Base-by-base conservation (phyloP, 1,140 invertebrate species). In the Zaprionus capensis region DNA sequence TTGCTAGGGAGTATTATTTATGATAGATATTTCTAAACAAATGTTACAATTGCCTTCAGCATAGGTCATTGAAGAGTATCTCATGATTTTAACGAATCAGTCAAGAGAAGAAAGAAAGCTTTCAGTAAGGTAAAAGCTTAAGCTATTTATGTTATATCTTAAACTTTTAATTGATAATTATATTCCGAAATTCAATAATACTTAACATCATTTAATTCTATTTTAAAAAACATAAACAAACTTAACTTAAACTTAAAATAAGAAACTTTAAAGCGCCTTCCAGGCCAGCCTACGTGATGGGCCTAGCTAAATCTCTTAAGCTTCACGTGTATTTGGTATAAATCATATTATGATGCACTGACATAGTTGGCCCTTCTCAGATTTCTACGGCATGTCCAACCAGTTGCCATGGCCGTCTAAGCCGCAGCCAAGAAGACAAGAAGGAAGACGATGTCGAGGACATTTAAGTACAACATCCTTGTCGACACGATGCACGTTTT, bases 401-500 rank as follows among this genome's bases (percentile, higher is more conserved):
- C 55, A 62, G 65, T 74, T 74, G 59, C 41, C 41, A 63, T 57
- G 46, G 41, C n/a, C 72, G 36, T 55, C 49, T 62, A 62, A 69
- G 58, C 38, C 65, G 17, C 36, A 6, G 26, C 38, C 26, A 15
- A 15, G 4, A 26, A 26, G 31, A 34, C 31, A 34, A 17, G 17
- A 38, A 62, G 20, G 14, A 20, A 41, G 70, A 65, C 62, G 28
- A 56, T 59, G 41, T 64, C 38, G 66, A 64, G 72, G 66, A 74
- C 57, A 74, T 44, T 62, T 44, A 55, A 76, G 57, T 68, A 66
- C 24, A 61, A 65, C 64, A 80, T 76, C 77, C 81, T 72, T 76
- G 77, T 44, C 68, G 81, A 63, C 46, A 51, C 73, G 58, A 7
- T 78, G 80, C 82, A 88, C 84, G 84, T 88, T 84, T 77, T 69